Conservation (phyloP, 2,797 vertebrate species). For the Poecilia picta region DNA sequence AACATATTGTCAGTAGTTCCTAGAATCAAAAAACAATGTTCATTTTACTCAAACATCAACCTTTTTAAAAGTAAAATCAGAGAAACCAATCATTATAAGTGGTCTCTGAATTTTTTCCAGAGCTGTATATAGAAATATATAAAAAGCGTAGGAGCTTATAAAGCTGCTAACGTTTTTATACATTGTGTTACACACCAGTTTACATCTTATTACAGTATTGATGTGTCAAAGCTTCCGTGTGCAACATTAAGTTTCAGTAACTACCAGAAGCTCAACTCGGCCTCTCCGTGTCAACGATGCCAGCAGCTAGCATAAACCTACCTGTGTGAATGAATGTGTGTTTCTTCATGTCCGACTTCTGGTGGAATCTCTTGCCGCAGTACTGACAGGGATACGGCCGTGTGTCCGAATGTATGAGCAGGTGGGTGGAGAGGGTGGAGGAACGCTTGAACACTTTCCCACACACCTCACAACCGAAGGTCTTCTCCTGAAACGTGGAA, state of each 20-base stretch:
- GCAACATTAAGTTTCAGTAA: neutral
- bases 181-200: neutral
- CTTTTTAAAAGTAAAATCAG: neutral
- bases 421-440: constrained; percentile 79
- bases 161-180: neutral
- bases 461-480: constrained; percentile 72
- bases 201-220: neutral
- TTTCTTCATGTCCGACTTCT: constrained; percentile 88
- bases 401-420: constrained; percentile 80
- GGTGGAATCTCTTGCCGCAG: constrained; percentile 81
- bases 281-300: neutral
- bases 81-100: neutral
- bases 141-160: too few relatives aligned
- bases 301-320: constrained; percentile 28
- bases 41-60: too few relatives aligned
- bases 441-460: constrained; percentile 81
- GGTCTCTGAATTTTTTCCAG: too few relatives aligned
- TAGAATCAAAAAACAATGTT: too few relatives aligned
- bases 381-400: constrained; percentile 80
- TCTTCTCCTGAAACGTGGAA: constrained; percentile 64
- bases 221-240: neutral
- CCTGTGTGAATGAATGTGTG: constrained; percentile 84
- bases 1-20: too few relatives aligned
- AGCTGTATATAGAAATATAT: too few relatives aligned
- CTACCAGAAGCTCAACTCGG: neutral